phyloP scores from a whole-genome alignment of 2,888 invertebrate genomes.

The Blastobasis adustella region DNA sequence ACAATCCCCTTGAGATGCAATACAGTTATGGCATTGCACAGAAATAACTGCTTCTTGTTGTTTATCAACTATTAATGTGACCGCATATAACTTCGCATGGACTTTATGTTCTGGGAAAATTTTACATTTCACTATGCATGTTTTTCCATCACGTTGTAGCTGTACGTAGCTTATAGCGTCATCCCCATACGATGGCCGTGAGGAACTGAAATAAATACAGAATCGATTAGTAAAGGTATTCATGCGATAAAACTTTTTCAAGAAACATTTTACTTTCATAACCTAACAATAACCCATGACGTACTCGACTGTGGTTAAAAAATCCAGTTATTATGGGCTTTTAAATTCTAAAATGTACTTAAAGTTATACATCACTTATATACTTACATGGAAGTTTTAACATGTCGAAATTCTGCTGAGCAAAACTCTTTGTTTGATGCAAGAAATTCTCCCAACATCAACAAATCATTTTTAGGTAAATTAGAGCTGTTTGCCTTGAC shows the following conservation, averaged over 20 bases:
- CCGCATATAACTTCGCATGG: slow-evolving; percentile 18
- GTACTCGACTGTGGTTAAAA: background rate
- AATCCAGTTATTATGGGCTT: background rate
- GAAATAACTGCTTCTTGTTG: slow-evolving; percentile 12
- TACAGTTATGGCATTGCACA: slow-evolving; percentile 23
- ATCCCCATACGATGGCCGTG: slow-evolving; percentile 1
- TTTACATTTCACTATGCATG: slow-evolving; percentile 19
- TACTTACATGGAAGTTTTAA: slow-evolving; percentile 18
- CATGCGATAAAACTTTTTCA: background rate
- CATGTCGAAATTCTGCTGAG: slow-evolving; percentile 15
- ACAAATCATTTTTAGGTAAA: slow-evolving; percentile 13
- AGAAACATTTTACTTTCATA: background rate
- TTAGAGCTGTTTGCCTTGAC: slow-evolving; percentile 11
- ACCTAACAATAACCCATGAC: background rate
- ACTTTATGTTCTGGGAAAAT: slow-evolving; percentile 30
- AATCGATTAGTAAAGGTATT: background rate
- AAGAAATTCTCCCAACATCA: slow-evolving; percentile 15
- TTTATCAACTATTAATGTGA: slow-evolving; percentile 22
- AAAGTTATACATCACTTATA: background rate
- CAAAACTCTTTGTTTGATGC: slow-evolving; percentile 15
- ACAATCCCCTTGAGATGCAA: slow-evolving; percentile 24
- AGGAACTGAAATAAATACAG: background rate
- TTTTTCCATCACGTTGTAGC: slow-evolving; percentile 1
- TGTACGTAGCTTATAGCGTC: slow-evolving; percentile 2
- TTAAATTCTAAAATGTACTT: background rate